These are phyloP conservation scores for Clivina fossor DNA, from an alignment of 2,888 invertebrate genomes.

Conservation along the genomic window DNA sequence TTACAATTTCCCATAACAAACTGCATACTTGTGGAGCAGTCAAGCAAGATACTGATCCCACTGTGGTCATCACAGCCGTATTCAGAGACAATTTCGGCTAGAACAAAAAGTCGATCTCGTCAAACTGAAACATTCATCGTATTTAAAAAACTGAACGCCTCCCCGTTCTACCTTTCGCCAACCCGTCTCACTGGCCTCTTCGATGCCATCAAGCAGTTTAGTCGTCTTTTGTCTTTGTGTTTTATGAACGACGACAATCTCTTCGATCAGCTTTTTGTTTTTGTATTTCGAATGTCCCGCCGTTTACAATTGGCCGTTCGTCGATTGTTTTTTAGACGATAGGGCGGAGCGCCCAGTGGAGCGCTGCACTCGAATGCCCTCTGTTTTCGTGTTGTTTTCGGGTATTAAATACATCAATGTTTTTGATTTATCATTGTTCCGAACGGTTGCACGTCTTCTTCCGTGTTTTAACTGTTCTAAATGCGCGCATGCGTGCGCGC, in stretches of 20 bases:
- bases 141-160: slow-evolving; percentile 16
- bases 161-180: slow-evolving; percentile 10
- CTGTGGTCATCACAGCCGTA: slow-evolving; percentile 9
- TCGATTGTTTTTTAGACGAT: slow-evolving; percentile 10
- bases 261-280: too few species aligned
- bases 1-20: slow-evolving; percentile 20
- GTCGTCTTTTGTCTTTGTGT: slow-evolving; percentile 21
- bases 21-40: too few species aligned
- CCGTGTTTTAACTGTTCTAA: slow-evolving; percentile 24
- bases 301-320: slow-evolving; percentile 13
- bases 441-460: slow-evolving; percentile 9
- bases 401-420: slow-evolving; percentile 5
- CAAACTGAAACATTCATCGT: too few species aligned
- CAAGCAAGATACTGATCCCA: slow-evolving; percentile 2
- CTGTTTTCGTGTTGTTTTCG: slow-evolving; percentile 21
- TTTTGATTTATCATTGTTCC: slow-evolving; percentile 21
- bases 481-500: too few species aligned
- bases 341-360: slow-evolving; percentile 5
- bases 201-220: too few species aligned
- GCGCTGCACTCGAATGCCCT: slow-evolving; percentile 14
- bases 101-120: slow-evolving; percentile 9
- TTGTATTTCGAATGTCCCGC: slow-evolving; percentile 25
- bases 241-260: slow-evolving; percentile 22
- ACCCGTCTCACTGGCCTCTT: too few species aligned
- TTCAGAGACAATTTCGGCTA: slow-evolving; percentile 15